A percentile compares a stretch with the other conserved stretches of the same genome.
phyloP scores from a whole-genome alignment of 2,797 vertebrate species.

The Lagocephalus sceleratus region DNA sequence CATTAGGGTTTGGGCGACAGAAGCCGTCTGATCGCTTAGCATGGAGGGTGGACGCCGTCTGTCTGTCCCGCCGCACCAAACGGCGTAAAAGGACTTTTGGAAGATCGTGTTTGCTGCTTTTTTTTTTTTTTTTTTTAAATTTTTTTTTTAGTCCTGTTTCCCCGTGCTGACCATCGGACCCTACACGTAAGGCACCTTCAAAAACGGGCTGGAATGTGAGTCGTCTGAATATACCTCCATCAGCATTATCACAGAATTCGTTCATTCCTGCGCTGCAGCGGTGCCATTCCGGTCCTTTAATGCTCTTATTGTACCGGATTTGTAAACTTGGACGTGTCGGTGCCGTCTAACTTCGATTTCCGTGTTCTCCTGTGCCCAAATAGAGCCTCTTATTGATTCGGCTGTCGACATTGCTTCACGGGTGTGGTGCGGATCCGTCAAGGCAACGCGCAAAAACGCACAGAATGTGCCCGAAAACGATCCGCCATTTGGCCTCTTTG shows the following conservation, averaged over 20 bases:
- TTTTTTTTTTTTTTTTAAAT: constrained; percentile 1
- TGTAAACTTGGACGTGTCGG: constrained; percentile 4
- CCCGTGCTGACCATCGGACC: constrained; percentile 31
- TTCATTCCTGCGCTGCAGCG: constrained; percentile 37
- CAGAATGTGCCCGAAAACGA: constrained; percentile 12
- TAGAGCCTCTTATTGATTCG: constrained; percentile 65
- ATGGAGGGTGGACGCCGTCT: constrained; percentile 42
- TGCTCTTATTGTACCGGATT: constrained; percentile 1
- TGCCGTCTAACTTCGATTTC: constrained; percentile 7
- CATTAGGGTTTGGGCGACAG: constrained; percentile 14
- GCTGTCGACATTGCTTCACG: constrained; percentile 72
- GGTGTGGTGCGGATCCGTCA: constrained; percentile 79
- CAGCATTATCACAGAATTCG: constrained; percentile 18
- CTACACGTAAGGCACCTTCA: constrained; percentile 26
- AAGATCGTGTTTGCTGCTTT: neutral
- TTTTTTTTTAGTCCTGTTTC: neutral
- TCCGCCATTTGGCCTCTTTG: neutral
- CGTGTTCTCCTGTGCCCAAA: constrained; percentile 28
- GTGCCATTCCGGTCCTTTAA: neutral
- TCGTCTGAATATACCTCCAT: constrained; percentile 35
- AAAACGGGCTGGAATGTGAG: constrained; percentile 44
- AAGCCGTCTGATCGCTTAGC: constrained; percentile 21
- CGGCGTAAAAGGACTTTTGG: neutral
- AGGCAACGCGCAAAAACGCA: constrained; percentile 57
- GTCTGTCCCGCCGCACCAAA: constrained; percentile 7